Percentiles rank a stretch among this genome's conserved stretches.
Conservation (phyloP, 2,113 vertebrate species). For the Peromyscus leucopus region DNA sequence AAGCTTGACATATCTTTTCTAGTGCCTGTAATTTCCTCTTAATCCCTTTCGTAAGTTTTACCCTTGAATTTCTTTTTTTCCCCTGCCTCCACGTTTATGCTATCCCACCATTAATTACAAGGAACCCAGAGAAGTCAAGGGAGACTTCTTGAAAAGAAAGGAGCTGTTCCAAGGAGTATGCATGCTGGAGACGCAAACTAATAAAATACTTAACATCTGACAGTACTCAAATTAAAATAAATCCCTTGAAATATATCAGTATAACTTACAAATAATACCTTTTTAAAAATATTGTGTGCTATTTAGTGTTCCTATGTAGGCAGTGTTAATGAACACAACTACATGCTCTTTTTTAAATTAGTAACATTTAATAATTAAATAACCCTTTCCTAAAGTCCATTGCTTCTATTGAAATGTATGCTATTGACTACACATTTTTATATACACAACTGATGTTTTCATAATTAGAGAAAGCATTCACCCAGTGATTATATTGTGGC, state of each 20-base stretch:
- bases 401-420: not conserved
- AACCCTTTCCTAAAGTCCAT: not conserved
- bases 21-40: slow-evolving; percentile 46
- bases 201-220: not conserved
- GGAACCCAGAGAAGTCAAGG: slow-evolving; percentile 50
- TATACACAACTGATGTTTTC: not conserved
- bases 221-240: slow-evolving; percentile 45
- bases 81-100: not conserved
- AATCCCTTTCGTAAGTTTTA: slow-evolving; percentile 50
- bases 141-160: not conserved
- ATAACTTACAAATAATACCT: not conserved
- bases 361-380: slow-evolving; percentile 23
- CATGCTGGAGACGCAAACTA: not conserved
- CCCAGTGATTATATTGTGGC: not conserved
- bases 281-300: not conserved
- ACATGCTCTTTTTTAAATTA: not conserved
- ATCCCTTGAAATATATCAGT: slow-evolving; percentile 33
- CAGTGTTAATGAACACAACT: slow-evolving; percentile 12
- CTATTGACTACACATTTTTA: not conserved
- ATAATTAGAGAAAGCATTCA: not conserved
- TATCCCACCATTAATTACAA: slow-evolving; percentile 53
- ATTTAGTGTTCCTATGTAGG: not conserved
- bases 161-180: not conserved
- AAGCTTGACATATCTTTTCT: slow-evolving; percentile 9
- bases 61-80: slow-evolving; percentile 22